Evolutionary conservation across 2,113 vertebrate genomes (phyloP), one percentile per base, ranked within the genome.

Genomic region (Lagopus muta): DNA sequence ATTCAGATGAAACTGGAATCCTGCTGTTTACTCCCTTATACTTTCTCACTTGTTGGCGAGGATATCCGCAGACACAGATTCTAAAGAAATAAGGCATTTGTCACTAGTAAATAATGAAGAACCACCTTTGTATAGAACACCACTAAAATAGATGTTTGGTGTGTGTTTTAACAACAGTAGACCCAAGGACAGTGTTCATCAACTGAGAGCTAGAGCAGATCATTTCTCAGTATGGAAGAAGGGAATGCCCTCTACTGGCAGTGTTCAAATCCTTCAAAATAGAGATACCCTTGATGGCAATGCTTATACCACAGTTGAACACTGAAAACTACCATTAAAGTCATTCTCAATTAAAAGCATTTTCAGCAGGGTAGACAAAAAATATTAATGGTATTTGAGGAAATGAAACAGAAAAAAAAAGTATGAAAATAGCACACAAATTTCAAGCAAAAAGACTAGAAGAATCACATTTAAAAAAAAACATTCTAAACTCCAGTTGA

Each of bases 61-160:
- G 99, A 97, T 99, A 99, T 94, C 99, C 99, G 86, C 98, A 99
- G 94, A 99, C 98, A 97, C 98, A 99, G 70, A 99, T 98, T 96
- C 99, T 99, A 97, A 82, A 97, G 85, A 97, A 91, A 95, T 22
- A 28, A 95, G 40, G 58, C 17, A 92, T 81, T 61, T 75, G 34
- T 74, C 58, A 80, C 92, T 80, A 92, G 34, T 13, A 94, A 80
- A 42, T 77, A 57, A 80, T 28, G 32, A 43, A 62, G 34, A 72
- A 50, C 1, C 24, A 73, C n/a, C n/a, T 61, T 48, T 45, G 22
- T 54, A 83, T 6, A 82, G 48, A 94, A 91, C 18, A 79, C 74
- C 36, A 67, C 32, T 72, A 92, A 87, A 30, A 9, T 10, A 91
- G 85, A 28, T 74, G 54, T 78, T 58, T 54, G 70, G n/a, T 17